Conservation (phyloP, 2,888 invertebrate genomes). For the Allophyes oxyacanthae region DNA sequence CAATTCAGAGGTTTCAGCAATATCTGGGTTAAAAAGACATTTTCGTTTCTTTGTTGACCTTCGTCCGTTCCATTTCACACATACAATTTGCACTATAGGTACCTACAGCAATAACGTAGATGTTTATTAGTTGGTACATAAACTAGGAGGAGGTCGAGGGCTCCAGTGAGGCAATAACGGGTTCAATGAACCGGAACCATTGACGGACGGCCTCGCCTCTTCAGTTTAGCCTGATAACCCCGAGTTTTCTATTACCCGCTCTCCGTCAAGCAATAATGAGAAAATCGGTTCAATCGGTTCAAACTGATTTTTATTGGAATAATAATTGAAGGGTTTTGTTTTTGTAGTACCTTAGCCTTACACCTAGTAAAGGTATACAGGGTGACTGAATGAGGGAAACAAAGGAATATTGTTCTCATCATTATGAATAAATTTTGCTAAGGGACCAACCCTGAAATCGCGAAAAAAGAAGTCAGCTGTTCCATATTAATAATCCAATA, state of each 20-base stretch:
- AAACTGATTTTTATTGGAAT: conserved; percentile 30
- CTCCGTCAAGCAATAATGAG: conserved; percentile 29
- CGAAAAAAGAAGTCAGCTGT: too few relatives aligned
- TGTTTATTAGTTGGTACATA: conserved; percentile 37
- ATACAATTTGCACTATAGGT: conserved; percentile 1
- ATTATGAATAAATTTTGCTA: too few relatives aligned
- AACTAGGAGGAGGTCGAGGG: conserved; percentile 28
- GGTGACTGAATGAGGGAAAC: too few relatives aligned
- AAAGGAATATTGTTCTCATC: too few relatives aligned
- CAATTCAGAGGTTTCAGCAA: too few relatives aligned
- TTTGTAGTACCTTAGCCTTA: too few relatives aligned
- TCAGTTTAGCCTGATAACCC: conserved; percentile 32
- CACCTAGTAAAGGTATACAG: too few relatives aligned
- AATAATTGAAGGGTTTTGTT: not conserved
- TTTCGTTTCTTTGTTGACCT: too few relatives aligned
- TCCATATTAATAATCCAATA: too few relatives aligned
- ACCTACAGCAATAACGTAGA: conserved; percentile 4
- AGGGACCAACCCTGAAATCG: too few relatives aligned
- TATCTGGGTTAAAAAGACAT: too few relatives aligned
- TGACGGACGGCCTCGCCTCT: conserved; percentile 52
- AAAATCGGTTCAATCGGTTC: conserved; percentile 34
- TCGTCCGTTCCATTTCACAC: not conserved
- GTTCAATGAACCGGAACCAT: conserved; percentile 63
- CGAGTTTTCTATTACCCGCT: conserved; percentile 29
- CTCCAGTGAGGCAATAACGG: conserved; percentile 52